Base-by-base conservation (phyloP, 1,140 invertebrate genomes). In the Drosophila navojoa region DNA sequence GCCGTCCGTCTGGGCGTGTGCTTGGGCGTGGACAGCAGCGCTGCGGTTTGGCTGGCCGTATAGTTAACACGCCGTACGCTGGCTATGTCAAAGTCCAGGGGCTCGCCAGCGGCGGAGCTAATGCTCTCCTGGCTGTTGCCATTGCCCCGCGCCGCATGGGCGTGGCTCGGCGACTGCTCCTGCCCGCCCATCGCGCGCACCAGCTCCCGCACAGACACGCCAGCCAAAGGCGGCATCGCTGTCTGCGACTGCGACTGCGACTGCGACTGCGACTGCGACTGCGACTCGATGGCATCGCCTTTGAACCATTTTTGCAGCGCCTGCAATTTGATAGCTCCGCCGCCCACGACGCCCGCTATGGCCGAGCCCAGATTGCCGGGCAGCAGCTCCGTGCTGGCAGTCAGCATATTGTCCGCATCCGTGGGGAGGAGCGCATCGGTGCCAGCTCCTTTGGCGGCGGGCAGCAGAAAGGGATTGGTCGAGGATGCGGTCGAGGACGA, bases 181-280 rank as follows among this genome's bases (percentile, higher is more conserved):
- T 91, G 86, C 0, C 77, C 87, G 16, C 96, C 95, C 91, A 97
- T 95, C 1, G 95, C 96, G 85, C 96, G 96, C 3, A 97, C 96
- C 44, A 97, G 86, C 64, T 97, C 96, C 63, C 96, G 96, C 1
- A 97, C 96, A 1, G 96, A 96, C 4, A 97, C 95, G 1, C 95
- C 95, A 13, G 95, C 94, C 47, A 79, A 71, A 3, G 66, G 55
- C 22, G 9, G 38, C 29, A 47, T 9, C 38, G 63, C 63, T 53
- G 71, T 7, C 32, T 32, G 32, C 0, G 27, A 29, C 27, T 29
- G 27, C 3, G 27, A 6, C 29, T 53, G 40, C 22, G 76, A 3
- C 15, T n/a, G 42, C 13, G 42, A 44, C 13, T n/a, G 44, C 35
- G 9, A 44, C 9, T 49, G 11, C 22, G 67, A 68, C 2, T 45